phyloP scores from a whole-genome alignment of 1,140 invertebrate genomes.

The Holcopasites calliopsidis region DNA sequence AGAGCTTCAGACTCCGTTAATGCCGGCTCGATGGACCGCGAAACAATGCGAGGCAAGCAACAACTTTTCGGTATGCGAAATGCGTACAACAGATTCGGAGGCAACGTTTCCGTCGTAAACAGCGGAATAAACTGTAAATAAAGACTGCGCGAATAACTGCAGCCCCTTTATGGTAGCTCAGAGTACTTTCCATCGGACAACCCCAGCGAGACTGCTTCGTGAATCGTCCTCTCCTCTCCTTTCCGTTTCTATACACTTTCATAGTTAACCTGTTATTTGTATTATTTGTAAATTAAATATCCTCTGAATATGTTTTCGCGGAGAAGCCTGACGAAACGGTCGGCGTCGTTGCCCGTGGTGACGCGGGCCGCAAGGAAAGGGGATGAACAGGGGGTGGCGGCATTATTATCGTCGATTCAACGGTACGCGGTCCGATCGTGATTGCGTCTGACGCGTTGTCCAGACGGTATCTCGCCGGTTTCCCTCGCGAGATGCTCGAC shows the following conservation, averaged over 20 bases:
- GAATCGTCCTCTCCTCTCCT: neutral
- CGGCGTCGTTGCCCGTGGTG: conserved; percentile 15
- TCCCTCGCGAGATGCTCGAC: conserved; percentile 16
- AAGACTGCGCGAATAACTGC: neutral
- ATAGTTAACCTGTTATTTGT: too few species aligned
- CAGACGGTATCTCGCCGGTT: conserved; percentile 21
- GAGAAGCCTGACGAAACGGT: neutral
- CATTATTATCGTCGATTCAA: conserved; percentile 35
- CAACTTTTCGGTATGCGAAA: neutral
- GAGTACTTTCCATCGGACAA: conserved; percentile 16
- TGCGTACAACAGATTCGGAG: neutral
- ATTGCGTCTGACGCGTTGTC: conserved; percentile 36
- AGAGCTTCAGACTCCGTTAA: neutral
- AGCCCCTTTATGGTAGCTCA: conserved; percentile 26
- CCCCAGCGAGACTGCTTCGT: neutral
- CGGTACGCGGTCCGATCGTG: conserved; percentile 29
- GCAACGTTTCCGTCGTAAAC: neutral
- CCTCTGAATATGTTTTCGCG: too few species aligned
- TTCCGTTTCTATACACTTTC: neutral
- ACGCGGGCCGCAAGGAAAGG: neutral
- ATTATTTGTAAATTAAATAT: too few species aligned
- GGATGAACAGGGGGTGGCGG: conserved; percentile 4
- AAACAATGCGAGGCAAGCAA: neutral
- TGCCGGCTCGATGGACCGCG: too few species aligned
- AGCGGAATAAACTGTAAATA: conserved; percentile 34